Base-by-base conservation (phyloP, 2,888 invertebrate genomes). In the Epirrhoe tristata region DNA sequence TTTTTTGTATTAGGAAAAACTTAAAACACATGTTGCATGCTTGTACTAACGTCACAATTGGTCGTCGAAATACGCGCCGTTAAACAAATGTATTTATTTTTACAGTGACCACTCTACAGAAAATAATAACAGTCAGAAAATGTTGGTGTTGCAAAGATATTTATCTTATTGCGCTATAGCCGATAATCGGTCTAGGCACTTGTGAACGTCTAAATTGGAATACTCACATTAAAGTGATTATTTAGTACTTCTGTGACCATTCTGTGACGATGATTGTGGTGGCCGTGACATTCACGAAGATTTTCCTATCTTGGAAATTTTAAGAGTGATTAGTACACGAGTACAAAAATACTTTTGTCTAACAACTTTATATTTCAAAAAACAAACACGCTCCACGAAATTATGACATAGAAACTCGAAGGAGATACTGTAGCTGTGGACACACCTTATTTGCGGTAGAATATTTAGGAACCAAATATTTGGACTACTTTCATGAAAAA, bases 41-140 rank as follows among this genome's bases (percentile, higher is more conserved):
- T 76, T 81, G 80, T 81, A 77, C 81, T 79, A 77, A 72, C 77
- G 76, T 73, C 67, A 69, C 51, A 69, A 66, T 66, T 66, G 64
- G 71, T 69, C 67, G 70, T 56, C 66, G 53, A 82, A 81, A 82
- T 75, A 75, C 78, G 84, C 86, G 81, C 81, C 83, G 85, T 88
- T 91, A 91, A 91, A 91, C 85, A 79, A 88, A 85, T 90, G 87
- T 88, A 91, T 93, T 93, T 93, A 85, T 93, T 92, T 93, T 93
- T 93, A 92, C 93, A 93, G 93, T 93, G 92, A 85, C 91, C 80
- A 83, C 90, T 89, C 93, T 85, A 89, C 93, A 90, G 91, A 90
- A 89, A 89, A 86, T 90, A 85, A 76, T 93, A 86, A 86, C 90
- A 89, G 84, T 90, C 86, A 86, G 89, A 91, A 88, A 81, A 86